Evolutionary conservation across 2,797 vertebrate genomes (phyloP), one percentile per base, ranked within the genome.

Genomic region (Alosa sapidissima): DNA sequence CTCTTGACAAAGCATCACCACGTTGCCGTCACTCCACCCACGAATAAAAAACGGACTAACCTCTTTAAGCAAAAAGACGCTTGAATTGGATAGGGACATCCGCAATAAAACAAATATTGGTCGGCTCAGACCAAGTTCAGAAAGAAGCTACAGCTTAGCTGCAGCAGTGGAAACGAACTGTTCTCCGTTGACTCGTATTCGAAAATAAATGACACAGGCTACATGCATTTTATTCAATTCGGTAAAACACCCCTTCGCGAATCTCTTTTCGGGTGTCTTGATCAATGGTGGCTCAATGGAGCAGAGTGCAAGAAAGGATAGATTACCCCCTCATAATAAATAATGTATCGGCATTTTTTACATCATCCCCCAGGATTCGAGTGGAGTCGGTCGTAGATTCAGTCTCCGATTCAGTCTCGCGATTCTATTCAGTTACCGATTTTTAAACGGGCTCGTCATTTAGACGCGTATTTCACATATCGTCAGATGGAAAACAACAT

Each of bases 51-150:
- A 81, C 41, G 13, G 81, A 93, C 90, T 93, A 90, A 95, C 95
- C 94, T 96, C 93, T 85, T 95, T 95, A 36, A 96, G 93, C 90
- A 96, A 93, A 89, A 96, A 94, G 91, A 94, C 93, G 92, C 94
- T 94, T 58, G 93, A 96, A 90, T 95, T 95, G 88, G 91, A 95
- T 89, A 94, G 92, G 91, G 94, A 95, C 95, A 96, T 95, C 91
- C 93, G 94, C 90, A 87, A 90, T 33, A 16, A 58, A 86, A 87
- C 81, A 52, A 84, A 81, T 88, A 86, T 88, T 87, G 82, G 88
- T 90, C 90, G 88, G 82, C 72, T 83, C 82, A 85, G 89, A 85
- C 87, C 84, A 92, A 91, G 83, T 91, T 89, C 68, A 52, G 58
- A 52, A 84, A 81, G 47, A 13, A 82, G 58, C 81, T 83, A 87